These are phyloP conservation scores for Schizothorax lantsangensis DNA, from an alignment of 2,797 vertebrate species.

Conservation along the genomic window DNA sequence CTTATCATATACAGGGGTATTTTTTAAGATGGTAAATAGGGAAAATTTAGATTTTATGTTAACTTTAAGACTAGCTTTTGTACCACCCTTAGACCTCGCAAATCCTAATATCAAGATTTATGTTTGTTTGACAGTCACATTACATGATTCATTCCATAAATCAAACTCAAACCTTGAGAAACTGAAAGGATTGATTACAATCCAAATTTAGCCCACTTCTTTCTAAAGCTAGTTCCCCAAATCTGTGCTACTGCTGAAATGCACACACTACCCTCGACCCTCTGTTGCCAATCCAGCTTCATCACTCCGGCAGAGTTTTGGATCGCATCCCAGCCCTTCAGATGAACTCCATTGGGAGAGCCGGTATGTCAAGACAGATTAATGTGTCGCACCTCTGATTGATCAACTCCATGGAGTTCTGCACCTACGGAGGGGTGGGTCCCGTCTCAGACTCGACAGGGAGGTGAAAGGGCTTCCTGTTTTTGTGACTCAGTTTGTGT, in stretches of 20 bases:
- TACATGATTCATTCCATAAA: not conserved
- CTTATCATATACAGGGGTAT: not conserved
- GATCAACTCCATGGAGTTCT: conserved; percentile 76
- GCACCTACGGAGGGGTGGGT: conserved; percentile 64
- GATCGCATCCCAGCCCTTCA: conserved; percentile 73
- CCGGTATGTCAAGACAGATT: conserved; percentile 79
- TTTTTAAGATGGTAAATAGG: not conserved
- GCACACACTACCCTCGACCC: conserved; percentile 70
- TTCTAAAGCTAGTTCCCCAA: not conserved
- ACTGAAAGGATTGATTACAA: not conserved
- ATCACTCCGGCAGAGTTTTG: conserved; percentile 67
- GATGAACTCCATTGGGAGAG: conserved; percentile 75
- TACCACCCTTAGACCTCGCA: not conserved
- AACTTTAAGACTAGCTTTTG: not conserved
- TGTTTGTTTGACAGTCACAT: not conserved
- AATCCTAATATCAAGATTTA: not conserved
- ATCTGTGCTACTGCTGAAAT: conserved; percentile 60
- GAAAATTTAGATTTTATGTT: not conserved
- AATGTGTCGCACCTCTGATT: conserved; percentile 77
- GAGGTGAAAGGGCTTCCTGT: conserved; percentile 69
- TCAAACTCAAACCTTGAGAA: not conserved
- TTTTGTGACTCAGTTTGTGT: conserved; percentile 72
- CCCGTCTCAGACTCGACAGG: conserved; percentile 74
- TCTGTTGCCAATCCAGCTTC: conserved; percentile 70
- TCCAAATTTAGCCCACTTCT: not conserved